Evolutionary conservation across 2,888 invertebrate genomes (phyloP), one percentile per base, ranked within the genome.

Genomic region (Coenonympha arcania): DNA sequence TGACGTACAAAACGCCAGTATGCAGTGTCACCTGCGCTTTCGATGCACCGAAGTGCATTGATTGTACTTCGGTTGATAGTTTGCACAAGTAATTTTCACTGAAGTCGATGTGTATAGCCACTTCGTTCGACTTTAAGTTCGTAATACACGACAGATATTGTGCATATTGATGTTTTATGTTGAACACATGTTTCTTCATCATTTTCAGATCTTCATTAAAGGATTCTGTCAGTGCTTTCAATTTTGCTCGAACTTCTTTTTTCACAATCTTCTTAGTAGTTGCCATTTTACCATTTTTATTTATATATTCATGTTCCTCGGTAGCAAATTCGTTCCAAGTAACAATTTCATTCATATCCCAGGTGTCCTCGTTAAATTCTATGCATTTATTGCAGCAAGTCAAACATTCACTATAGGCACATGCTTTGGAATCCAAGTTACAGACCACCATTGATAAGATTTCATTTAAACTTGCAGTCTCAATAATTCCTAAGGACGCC

Each of bases 81-180:
- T 40, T 40, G 15, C 40, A 40, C 2, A 19, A 30, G 18, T 37
- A 46, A 46, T 46, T 37, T 46, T 46, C 46, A 11, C 26, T 13
- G 18, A 46, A 46, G 30, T 46, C 46, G 16, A 37, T 37, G 9
- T 37, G 30, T n/a, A 26, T 2, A 2, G n/a, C 26, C 9, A 26
- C 26, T 26, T 26, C 26, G 9, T n/a, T 26, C n/a, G 9, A n/a
- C n/a, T 26, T 26, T 26, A n/a, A n/a, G n/a, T n/a, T n/a, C n/a
- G n/a, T n/a, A n/a, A n/a, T n/a, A n/a, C n/a, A n/a, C n/a, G 9
- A n/a, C 9, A 26, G 26, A n/a, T n/a, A n/a, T n/a, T 26, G 9
- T 26, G 8, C n/a, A 9, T 26, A 9, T n/a, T n/a, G n/a, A n/a
- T n/a, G n/a, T n/a, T n/a, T n/a, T n/a, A n/a, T n/a, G n/a, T n/a